Conservation (phyloP, 1,140 invertebrate species). For the Elysia chlorotica region DNA sequence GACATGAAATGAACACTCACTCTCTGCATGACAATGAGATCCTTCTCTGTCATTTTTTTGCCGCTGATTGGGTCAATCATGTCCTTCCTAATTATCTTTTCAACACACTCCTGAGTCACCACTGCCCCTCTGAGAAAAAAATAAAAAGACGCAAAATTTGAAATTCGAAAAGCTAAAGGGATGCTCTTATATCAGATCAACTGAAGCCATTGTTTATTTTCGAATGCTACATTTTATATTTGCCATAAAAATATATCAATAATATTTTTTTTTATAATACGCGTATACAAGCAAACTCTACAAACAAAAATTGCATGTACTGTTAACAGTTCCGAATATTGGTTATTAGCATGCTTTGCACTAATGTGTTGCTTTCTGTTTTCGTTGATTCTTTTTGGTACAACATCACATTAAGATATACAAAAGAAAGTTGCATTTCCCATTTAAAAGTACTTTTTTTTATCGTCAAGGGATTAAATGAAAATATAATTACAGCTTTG, state of each 20-base stretch:
- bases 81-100: conserved; percentile 96
- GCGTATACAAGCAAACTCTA: neutral
- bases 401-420: no score
- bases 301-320: neutral
- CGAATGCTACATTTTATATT: neutral
- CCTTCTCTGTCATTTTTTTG: conserved; percentile 85
- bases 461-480: neutral
- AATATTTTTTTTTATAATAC: neutral
- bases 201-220: neutral
- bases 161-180: neutral
- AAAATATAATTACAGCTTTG: neutral
- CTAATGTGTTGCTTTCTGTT: no score
- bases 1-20: conserved; percentile 63
- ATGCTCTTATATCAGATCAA: neutral
- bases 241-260: neutral
- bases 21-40: conserved; percentile 90
- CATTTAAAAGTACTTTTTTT: no score
- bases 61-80: conserved; percentile 94
- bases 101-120: conserved; percentile 93
- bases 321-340: no score
- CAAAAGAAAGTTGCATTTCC: no score
- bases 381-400: no score
- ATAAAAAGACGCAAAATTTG: neutral
- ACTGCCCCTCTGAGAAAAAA: conserved; percentile 81
- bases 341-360: no score